Percentiles rank a stretch among this genome's conserved stretches.
Evolutionary conservation across 1,140 invertebrate genomes (phyloP).

Genomic region (Camponotus pennsylvanicus): DNA sequence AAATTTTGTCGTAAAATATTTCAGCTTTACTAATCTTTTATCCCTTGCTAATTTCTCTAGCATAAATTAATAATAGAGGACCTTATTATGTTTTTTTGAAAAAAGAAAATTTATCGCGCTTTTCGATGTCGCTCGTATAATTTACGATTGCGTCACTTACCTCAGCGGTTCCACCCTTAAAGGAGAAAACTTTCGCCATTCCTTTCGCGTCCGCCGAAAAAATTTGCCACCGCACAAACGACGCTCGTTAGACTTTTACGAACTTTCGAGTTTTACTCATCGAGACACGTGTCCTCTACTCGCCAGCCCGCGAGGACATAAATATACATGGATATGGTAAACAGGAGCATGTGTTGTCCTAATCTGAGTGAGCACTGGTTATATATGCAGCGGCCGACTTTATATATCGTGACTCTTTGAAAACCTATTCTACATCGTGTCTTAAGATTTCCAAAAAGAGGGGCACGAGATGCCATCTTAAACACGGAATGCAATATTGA

Average conservation of each 20-base stretch:
- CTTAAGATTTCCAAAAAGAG: slow-evolving; percentile 21
- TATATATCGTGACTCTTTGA: slow-evolving; percentile 43
- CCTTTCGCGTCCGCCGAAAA: slow-evolving; percentile 46
- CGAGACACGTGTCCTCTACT: slow-evolving; percentile 64
- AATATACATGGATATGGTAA: slow-evolving; percentile 76
- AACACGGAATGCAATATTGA: background rate
- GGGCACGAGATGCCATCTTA: background rate
- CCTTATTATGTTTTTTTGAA: background rate
- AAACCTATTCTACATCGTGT: slow-evolving; percentile 12
- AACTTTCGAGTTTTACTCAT: slow-evolving; percentile 42
- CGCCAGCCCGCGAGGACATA: slow-evolving; percentile 52
- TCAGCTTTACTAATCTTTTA: background rate
- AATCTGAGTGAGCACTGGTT: slow-evolving; percentile 56
- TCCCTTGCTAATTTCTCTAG: background rate
- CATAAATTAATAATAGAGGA: background rate
- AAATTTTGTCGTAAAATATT: background rate
- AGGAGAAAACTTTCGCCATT: slow-evolving; percentile 43
- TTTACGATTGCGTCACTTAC: slow-evolving; percentile 31
- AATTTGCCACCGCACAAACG: slow-evolving; percentile 64
- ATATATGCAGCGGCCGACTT: slow-evolving; percentile 28
- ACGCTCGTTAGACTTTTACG: slow-evolving; percentile 65
- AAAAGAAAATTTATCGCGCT: background rate
- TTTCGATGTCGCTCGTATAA: slow-evolving; percentile 12
- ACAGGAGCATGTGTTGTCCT: slow-evolving; percentile 68
- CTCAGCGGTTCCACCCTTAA: background rate